phyloP scores from a whole-genome alignment of 1,140 invertebrate species.

The Papilio helenus region DNA sequence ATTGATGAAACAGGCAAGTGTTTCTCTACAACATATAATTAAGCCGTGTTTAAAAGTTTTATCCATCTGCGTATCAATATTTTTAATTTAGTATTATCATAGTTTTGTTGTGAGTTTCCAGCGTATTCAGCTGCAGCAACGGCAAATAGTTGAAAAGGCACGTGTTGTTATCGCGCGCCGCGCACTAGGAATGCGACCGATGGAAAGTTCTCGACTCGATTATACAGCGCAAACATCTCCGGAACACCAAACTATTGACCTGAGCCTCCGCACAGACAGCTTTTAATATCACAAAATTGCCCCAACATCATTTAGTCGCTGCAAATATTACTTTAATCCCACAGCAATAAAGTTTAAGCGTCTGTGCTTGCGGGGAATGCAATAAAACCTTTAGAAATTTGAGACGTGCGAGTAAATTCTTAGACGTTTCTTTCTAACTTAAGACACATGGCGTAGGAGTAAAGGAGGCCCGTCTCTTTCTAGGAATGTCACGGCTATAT shows the following conservation, averaged over 20 bases:
- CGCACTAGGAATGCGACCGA: conserved; percentile 68
- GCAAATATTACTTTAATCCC: conserved; percentile 82
- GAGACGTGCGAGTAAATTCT: conserved; percentile 69
- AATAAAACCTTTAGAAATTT: conserved; percentile 81
- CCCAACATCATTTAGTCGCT: conserved; percentile 78
- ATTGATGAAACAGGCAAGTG: not conserved
- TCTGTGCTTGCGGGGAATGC: conserved; percentile 79
- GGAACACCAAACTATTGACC: conserved; percentile 76
- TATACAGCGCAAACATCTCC: conserved; percentile 70
- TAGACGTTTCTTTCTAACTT: conserved; percentile 77
- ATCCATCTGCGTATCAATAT: not conserved
- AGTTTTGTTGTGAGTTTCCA: conserved; percentile 34
- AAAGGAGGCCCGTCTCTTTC: conserved; percentile 66
- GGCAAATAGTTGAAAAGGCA: conserved; percentile 69
- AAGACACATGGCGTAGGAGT: conserved; percentile 60
- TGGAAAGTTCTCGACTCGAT: conserved; percentile 69
- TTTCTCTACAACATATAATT: not conserved
- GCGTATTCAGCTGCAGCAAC: conserved; percentile 57
- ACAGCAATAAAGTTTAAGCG: conserved; percentile 82
- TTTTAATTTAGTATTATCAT: not conserved
- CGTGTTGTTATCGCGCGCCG: conserved; percentile 71
- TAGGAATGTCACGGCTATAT: conserved; percentile 71
- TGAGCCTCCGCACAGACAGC: conserved; percentile 72
- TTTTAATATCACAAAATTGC: conserved; percentile 81
- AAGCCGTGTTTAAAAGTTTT: not conserved